Percentiles rank a stretch among this genome's conserved stretches.
These are phyloP conservation scores for Erythrocebus patas DNA, from an alignment of 2,113 vertebrate species.

Conservation along the genomic window DNA sequence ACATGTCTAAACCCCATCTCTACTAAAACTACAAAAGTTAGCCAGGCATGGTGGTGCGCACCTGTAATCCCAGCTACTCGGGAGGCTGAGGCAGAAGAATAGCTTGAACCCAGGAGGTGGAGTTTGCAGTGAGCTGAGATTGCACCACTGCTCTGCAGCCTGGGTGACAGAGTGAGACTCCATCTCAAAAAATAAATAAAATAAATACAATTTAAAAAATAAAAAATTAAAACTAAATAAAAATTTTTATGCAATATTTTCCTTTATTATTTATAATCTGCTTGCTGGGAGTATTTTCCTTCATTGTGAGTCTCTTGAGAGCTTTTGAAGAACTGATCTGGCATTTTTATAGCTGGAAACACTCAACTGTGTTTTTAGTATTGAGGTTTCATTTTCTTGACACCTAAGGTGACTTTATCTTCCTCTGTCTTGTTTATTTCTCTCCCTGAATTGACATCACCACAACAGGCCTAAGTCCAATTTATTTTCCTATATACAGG, in stretches of 20 bases:
- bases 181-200: too few species aligned
- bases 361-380: neutral
- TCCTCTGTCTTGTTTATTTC: neutral
- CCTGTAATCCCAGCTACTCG: too few species aligned
- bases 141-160: too few species aligned
- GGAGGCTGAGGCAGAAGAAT: too few species aligned
- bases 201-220: too few species aligned
- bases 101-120: too few species aligned
- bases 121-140: too few species aligned
- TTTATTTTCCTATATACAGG: neutral
- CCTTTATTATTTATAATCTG: neutral
- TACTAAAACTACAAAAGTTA: too few species aligned
- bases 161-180: too few species aligned
- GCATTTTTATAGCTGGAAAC: neutral
- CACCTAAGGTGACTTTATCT: neutral
- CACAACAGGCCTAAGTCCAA: neutral
- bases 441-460: neutral
- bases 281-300: neutral
- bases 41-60: too few species aligned
- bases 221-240: too few species aligned
- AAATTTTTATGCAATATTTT: neutral
- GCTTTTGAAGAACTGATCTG: neutral
- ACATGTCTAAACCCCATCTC: too few species aligned
- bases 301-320: neutral
- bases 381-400: neutral